phyloP scores from a whole-genome alignment of 2,888 invertebrate species.

The Drosophila melanosoma region DNA sequence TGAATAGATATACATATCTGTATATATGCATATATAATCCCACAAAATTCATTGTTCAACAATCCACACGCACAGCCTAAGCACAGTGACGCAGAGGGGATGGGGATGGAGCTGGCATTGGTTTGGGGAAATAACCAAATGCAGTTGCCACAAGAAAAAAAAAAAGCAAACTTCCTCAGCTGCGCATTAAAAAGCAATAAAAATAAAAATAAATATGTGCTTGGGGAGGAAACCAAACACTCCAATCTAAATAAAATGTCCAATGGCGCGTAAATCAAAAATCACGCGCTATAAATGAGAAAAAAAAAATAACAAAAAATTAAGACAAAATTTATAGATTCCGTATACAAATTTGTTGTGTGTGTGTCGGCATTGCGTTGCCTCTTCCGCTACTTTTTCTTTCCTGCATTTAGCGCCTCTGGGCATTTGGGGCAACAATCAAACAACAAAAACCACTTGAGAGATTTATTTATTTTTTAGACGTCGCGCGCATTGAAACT shows the following conservation, averaged over 20 bases:
- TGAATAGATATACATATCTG: conserved; percentile 17
- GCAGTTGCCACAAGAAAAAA: conserved; percentile 52
- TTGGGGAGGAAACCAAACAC: conserved; percentile 57
- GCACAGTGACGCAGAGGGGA: conserved; percentile 11
- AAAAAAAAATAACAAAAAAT: conserved; percentile 52
- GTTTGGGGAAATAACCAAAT: conserved; percentile 36
- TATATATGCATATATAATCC: conserved; percentile 63
- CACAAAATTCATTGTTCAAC: conserved; percentile 74
- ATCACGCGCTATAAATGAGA: conserved; percentile 57
- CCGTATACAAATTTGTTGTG: conserved; percentile 43
- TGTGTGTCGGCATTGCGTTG: conserved; percentile 27
- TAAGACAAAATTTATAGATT: conserved; percentile 70
- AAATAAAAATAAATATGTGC: conserved; percentile 78
- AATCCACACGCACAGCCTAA: conserved; percentile 60
- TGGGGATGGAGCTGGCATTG: neutral
- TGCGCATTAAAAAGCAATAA: conserved; percentile 82
- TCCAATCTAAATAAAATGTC: conserved; percentile 71
- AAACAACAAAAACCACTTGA: conserved; percentile 61
- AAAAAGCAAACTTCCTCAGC: conserved; percentile 68
- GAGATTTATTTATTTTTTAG: conserved; percentile 51
- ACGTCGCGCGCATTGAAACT: conserved; percentile 24
- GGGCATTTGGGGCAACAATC: conserved; percentile 43
- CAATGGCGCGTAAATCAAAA: conserved; percentile 81
- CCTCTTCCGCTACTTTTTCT: conserved; percentile 55
- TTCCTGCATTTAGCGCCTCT: conserved; percentile 75